Conservation (phyloP, 2,797 vertebrate genomes). For the Lepus townsendii region DNA sequence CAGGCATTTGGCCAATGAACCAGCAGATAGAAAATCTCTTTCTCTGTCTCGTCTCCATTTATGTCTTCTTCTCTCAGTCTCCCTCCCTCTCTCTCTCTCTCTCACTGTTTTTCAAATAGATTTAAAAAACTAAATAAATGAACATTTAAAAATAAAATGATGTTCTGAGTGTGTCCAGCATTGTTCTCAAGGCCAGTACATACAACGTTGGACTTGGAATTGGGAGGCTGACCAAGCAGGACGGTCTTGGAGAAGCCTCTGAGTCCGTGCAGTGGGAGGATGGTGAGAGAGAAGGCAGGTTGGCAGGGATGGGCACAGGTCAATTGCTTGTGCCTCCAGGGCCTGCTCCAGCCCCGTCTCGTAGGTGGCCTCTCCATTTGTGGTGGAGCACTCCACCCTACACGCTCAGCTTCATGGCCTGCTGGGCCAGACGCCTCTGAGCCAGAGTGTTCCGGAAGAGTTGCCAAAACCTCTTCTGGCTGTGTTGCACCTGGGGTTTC, state of each 20-base stretch:
- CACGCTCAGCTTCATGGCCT: background rate
- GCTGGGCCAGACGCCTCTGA: background rate
- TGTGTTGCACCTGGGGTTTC: background rate
- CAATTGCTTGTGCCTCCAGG: accelerated
- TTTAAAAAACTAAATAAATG: no score
- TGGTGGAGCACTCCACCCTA: accelerated
- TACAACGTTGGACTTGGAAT: accelerated
- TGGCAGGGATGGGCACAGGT: background rate
- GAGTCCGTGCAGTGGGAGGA: background rate
- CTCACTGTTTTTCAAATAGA: no score
- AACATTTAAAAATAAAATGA: no score
- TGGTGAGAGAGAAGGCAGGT: background rate
- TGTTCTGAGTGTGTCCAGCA: background rate
- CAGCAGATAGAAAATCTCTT: no score
- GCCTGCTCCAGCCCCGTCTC: accelerated
- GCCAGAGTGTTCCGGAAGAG: background rate
- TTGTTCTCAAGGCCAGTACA: background rate
- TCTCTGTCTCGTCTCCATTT: no score
- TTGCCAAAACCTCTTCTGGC: background rate
- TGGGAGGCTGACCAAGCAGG: accelerated
- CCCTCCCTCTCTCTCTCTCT: no score
- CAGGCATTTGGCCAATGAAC: no score
- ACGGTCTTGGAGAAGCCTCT: background rate
- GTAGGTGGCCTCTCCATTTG: background rate
- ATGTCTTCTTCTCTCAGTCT: no score